Percentiles rank a stretch among this genome's conserved stretches.
Conservation (phyloP, 2,113 vertebrate species). For the Toxotes chatareus region DNA sequence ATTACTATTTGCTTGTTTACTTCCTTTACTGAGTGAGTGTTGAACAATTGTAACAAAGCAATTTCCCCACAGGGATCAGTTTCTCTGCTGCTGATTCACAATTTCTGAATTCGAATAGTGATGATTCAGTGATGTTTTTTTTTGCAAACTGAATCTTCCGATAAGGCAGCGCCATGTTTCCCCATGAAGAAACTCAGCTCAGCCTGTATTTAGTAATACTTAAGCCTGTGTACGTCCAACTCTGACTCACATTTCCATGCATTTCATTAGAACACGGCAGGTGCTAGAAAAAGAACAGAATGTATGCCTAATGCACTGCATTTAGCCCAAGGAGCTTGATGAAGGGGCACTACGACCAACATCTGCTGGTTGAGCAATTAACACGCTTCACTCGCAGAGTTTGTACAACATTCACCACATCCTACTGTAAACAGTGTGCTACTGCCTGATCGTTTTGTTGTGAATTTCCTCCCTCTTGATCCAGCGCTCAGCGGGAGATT, state of each 20-base stretch:
- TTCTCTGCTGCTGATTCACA: too few species aligned
- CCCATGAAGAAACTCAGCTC: too few species aligned
- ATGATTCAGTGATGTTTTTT: too few species aligned
- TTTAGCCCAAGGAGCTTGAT: constrained; percentile 19
- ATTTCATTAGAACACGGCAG: not conserved
- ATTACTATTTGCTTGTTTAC: too few species aligned
- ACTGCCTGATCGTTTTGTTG: not conserved
- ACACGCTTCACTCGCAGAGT: constrained; percentile 21
- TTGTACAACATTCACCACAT: not conserved
- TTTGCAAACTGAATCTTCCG: too few species aligned
- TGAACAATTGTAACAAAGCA: too few species aligned
- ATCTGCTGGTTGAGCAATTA: constrained; percentile 54
- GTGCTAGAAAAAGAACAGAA: not conserved
- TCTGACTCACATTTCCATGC: not conserved
- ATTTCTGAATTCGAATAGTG: too few species aligned
- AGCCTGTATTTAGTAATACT: too few species aligned
- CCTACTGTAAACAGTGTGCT: not conserved
- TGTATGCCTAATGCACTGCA: constrained; percentile 6
- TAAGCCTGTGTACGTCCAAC: too few species aligned
- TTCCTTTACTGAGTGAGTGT: too few species aligned
- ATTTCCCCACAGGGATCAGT: too few species aligned
- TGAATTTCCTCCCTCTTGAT: not conserved
- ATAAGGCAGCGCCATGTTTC: too few species aligned
- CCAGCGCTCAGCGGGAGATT: not conserved
- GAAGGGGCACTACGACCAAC: not conserved